Evolutionary conservation across 2,113 vertebrate species (phyloP), one percentile per base, ranked within the genome.

Genomic region (Eurystomus gularis): DNA sequence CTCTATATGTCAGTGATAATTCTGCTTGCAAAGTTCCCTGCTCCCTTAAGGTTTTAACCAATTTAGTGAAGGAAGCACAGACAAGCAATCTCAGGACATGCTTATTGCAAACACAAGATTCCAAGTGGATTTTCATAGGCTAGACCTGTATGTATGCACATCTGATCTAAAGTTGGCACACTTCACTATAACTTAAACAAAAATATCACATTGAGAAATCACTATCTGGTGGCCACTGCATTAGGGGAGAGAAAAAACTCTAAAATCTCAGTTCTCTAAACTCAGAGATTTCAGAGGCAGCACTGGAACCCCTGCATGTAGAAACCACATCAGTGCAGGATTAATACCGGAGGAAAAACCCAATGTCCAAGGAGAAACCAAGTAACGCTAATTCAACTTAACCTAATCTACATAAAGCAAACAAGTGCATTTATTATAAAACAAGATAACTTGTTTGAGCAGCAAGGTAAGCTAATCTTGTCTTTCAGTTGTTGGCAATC

Each of bases 351-450:
- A 62, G 42, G 46, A 82, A 90, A 90, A 92, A 17, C 23, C 16
- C 29, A n/a, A 76, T 8, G 61, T 92, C 64, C 48, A 48, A 80
- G 39, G 19, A 91, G 42, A 51, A 92, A 76, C 2, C 29, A 71
- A 17, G 54, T 55, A 85, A 76, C 9, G 17, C 14, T 57, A 51
- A 86, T 44, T 55, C 39, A 37, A 15, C 55, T 91, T 61, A 65
- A 71, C 62, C 70, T 91, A 75, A 96, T 84, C 93, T 64, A 57
- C 8, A 82, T 11, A 84, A 89, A 94, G 69, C 61, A 94, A 96
- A 95, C 65, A 64, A 92, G 48, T 16, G 11, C n/a, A 61, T 66
- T 78, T 91, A 37, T 28, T 71, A 69, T 39, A 60, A 88, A 94
- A 79, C 46, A 90, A 78, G 86, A 58, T 88, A 88, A 91, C 83